These are phyloP conservation scores for Eupithecia vulgata DNA, from an alignment of 2,888 invertebrate species.

Conservation along the genomic window DNA sequence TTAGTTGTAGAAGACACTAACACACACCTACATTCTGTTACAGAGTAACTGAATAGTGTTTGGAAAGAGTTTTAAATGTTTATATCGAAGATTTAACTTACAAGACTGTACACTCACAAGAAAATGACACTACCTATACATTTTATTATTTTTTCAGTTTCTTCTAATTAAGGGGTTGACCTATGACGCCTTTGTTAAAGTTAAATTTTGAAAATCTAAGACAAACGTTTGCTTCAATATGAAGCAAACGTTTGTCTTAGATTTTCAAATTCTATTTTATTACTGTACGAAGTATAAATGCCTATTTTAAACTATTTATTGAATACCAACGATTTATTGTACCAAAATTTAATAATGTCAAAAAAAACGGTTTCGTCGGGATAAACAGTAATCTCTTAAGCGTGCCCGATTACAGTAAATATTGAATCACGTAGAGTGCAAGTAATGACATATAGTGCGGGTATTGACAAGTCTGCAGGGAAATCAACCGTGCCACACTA, in stretches of 20 bases:
- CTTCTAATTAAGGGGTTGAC: too few species aligned
- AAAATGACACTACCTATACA: too few species aligned
- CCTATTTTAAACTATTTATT: too few species aligned
- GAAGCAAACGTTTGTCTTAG: too few species aligned
- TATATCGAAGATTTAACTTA: neutral
- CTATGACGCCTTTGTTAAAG: too few species aligned
- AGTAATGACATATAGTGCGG: conserved; percentile 59
- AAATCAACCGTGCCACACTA: conserved; percentile 65
- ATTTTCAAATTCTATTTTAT: too few species aligned
- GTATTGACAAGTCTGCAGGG: conserved; percentile 67
- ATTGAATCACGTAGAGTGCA: conserved; percentile 73
- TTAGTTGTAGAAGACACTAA: neutral
- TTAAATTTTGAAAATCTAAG: too few species aligned
- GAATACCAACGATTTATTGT: too few species aligned
- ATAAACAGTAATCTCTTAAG: conserved; percentile 11
- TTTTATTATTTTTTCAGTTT: neutral
- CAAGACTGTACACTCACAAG: neutral
- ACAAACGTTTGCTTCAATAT: too few species aligned
- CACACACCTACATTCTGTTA: neutral
- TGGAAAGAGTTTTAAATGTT: neutral
- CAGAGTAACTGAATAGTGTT: neutral
- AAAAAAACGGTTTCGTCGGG: too few species aligned
- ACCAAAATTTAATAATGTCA: too few species aligned
- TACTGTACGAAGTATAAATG: too few species aligned
- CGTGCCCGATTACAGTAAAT: conserved; percentile 59